These are phyloP conservation scores for Drosophila kepulauana DNA, from an alignment of 1,140 invertebrate genomes.

Conservation along the genomic window DNA sequence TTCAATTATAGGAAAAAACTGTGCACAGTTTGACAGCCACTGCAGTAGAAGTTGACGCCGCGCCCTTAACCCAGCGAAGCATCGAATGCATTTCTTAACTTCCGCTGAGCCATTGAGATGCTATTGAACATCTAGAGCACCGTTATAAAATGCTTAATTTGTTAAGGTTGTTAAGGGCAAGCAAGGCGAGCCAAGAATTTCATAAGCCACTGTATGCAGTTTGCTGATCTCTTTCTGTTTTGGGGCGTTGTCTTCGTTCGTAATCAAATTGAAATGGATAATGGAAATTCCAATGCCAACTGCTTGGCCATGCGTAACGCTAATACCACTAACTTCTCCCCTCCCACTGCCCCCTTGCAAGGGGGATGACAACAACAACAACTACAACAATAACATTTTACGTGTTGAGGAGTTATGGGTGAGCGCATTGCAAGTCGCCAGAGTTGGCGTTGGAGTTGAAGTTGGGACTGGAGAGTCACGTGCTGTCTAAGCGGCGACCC, in stretches of 20 bases:
- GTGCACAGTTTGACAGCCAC: conserved; percentile 41
- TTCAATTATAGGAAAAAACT: conserved; percentile 63
- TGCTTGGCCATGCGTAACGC: conserved; percentile 69
- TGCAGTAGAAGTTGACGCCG: conserved; percentile 24
- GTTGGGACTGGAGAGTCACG: conserved; percentile 18
- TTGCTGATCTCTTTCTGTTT: conserved; percentile 47
- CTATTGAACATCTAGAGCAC: background rate
- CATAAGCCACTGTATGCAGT: conserved; percentile 9
- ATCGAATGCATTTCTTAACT: conserved; percentile 37
- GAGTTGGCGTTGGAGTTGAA: background rate
- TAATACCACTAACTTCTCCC: conserved; percentile 1
- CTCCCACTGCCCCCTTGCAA: background rate
- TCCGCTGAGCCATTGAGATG: conserved; percentile 16
- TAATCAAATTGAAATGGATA: conserved; percentile 49
- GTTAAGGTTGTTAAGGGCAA: background rate
- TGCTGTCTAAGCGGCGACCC: conserved; percentile 28
- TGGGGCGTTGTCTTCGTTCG: conserved; percentile 40
- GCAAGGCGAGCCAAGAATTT: conserved; percentile 11
- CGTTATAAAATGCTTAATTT: conserved; percentile 13
- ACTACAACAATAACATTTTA: conserved; percentile 1
- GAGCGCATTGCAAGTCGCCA: conserved; percentile 32
- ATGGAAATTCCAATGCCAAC: conserved; percentile 68
- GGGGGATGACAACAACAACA: conserved; percentile 4
- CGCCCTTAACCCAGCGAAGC: conserved; percentile 29
- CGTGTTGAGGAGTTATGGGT: conserved; percentile 37